These are phyloP conservation scores for Malurus leucopterus DNA, from an alignment of 2,797 vertebrate genomes.

Conservation along the genomic window DNA sequence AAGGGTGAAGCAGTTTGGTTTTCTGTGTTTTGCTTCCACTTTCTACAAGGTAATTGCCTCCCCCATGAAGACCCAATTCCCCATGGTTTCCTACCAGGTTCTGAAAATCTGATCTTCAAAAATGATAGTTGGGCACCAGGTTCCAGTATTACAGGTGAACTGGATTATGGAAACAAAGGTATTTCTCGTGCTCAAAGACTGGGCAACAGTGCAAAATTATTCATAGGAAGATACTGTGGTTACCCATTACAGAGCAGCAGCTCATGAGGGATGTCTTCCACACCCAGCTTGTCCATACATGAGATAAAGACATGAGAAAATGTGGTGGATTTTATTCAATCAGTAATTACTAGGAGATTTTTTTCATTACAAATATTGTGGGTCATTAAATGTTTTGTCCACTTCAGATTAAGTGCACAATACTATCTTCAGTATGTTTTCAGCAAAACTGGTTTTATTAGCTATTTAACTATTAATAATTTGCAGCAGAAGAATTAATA, in stretches of 20 bases:
- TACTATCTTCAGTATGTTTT: background rate
- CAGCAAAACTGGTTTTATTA: background rate
- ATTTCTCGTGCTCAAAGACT: background rate
- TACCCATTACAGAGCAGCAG: background rate
- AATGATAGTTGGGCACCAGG: background rate
- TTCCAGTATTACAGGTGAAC: background rate
- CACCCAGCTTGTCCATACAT: background rate
- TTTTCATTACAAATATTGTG: background rate
- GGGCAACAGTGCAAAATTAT: background rate
- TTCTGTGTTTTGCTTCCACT: background rate
- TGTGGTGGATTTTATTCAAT: background rate
- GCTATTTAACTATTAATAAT: background rate
- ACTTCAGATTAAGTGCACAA: background rate
- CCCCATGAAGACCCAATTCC: background rate
- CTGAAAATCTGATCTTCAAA: background rate
- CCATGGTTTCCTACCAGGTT: background rate
- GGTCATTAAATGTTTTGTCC: background rate
- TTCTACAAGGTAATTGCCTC: background rate
- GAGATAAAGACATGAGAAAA: background rate
- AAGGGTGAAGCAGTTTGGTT: background rate
- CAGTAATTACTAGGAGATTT: background rate
- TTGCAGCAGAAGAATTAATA: background rate
- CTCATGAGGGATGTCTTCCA: background rate
- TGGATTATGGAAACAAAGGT: background rate
- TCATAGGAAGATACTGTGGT: background rate